Evolutionary conservation across 2,113 vertebrate genomes (phyloP), one percentile per base, ranked within the genome.

Genomic region (Lepus americanus): DNA sequence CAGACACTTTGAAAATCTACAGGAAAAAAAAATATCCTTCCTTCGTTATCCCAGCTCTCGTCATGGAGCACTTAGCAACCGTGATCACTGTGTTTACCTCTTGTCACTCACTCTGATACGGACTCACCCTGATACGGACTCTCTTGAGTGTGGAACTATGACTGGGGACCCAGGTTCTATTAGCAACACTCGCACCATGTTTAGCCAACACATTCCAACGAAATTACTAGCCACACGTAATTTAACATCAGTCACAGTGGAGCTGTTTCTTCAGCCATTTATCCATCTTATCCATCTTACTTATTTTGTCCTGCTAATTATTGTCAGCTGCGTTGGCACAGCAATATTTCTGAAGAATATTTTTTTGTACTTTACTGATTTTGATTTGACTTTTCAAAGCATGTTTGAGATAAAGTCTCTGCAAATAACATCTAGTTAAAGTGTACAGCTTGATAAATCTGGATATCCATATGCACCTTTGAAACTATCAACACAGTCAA

Each of bases 211-310:
- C 33, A 31, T 80, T 63, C 31, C 55, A 27, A 31, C 29, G 22
- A 14, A 82, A 59, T 94, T 67, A 76, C 27, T 49, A 74, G 49
- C 59, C 59, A 59, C 39, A 25, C 64, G 69, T 82, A 16, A 67
- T 67, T 76, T 67, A 55, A 16, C 69, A 55, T 51, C 36, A 82
- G 22, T 82, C 22, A 33, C 44, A 20, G 69, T 88, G 22, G 67
- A 82, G 44, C 29, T 93, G 33, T 74, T 93, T 88, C 66, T 82
- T n/a, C 20, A 66, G 69, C 44, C 69, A n/a, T 89, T 88, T 20
- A 74, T 83, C 55, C n/a, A 27, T 63, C 78, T 88, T 20, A 74
- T 83, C 55, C n/a, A 27, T 64, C 78, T 92, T 19, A 49, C 64
- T 67, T 93, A 31, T 86, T 78, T 87, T 64, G 16, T 64, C 2